These are phyloP conservation scores for Rhagologus leucostigma DNA, from an alignment of 2,113 vertebrate genomes.

Conservation along the genomic window DNA sequence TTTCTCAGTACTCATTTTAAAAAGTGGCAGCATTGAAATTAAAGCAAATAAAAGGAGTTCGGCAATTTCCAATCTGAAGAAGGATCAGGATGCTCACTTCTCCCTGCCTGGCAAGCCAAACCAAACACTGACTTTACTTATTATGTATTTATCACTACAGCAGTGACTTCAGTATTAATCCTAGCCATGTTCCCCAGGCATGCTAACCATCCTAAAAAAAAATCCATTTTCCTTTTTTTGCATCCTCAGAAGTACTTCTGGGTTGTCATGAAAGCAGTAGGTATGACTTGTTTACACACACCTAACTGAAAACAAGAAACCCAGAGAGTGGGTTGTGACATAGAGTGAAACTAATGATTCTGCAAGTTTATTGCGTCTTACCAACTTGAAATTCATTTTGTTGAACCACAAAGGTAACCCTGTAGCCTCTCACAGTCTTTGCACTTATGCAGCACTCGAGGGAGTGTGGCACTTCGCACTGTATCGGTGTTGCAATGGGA, in stretches of 20 bases:
- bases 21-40: neutral
- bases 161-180: neutral
- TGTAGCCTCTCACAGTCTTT: neutral
- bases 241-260: neutral
- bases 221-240: neutral
- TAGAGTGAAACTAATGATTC: neutral
- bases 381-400: neutral
- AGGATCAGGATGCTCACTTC: neutral
- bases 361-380: conserved; percentile 15
- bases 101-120: neutral
- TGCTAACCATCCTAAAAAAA: neutral
- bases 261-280: neutral
- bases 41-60: neutral
- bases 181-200: neutral
- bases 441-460: conserved; percentile 63
- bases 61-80: neutral
- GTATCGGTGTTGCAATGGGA: conserved; percentile 30
- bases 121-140: neutral
- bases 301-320: neutral
- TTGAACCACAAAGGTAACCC: neutral
- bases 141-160: neutral
- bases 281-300: neutral
- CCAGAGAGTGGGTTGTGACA: neutral
- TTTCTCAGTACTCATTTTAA: neutral
- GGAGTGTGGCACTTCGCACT: neutral